Base-by-base conservation (phyloP, 2,113 vertebrate genomes). In the Labeo rohita region DNA sequence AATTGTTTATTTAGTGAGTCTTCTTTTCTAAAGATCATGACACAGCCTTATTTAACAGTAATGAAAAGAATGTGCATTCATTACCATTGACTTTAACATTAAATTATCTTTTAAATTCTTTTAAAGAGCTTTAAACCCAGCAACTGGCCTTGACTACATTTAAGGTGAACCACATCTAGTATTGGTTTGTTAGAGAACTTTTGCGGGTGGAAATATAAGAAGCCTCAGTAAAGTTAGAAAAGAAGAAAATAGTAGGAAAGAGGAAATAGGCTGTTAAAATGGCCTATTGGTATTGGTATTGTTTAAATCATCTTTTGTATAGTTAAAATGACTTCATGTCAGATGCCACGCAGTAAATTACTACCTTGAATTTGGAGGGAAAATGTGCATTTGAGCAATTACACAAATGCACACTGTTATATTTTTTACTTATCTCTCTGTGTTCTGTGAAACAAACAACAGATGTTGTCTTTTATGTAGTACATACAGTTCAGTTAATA, bases 1-100 rank as follows among this genome's bases (percentile, higher is more conserved):
- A 45, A 50, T 63, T 77, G 68, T 85, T 74, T 74, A 68, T 23
- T 63, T 54, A 43, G 11, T 78, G 28, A 36, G 59, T 49, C 28
- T 70, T 21, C 36, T 18, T 43, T 63, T 63, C n/a, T 63, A 63
- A 63, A 63, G n/a, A n/a, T n/a, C 18, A 23, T 39, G 34, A 80
- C 13, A 73, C 34, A 13, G 2, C 5, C 52, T 45, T 43, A 1
- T 47, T 47, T 80, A 50, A 47, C 49, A 72, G 49, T 47, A 74
- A 49, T 23, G 21, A 23, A 74, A 49, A 49, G 11, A 74, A 49
- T n/a, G 43, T 23, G 68, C 15, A 72, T 12, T 63, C 9, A 28
- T 63, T 63, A 2, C n/a, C 16, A 45, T 72, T 72, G 13, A 18
- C 12, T 50, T 50, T 76, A 23, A 28, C 23, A 52, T 28, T 50